These are phyloP conservation scores for Notodonta ziczac DNA, from an alignment of 2,888 invertebrate genomes.

Conservation along the genomic window DNA sequence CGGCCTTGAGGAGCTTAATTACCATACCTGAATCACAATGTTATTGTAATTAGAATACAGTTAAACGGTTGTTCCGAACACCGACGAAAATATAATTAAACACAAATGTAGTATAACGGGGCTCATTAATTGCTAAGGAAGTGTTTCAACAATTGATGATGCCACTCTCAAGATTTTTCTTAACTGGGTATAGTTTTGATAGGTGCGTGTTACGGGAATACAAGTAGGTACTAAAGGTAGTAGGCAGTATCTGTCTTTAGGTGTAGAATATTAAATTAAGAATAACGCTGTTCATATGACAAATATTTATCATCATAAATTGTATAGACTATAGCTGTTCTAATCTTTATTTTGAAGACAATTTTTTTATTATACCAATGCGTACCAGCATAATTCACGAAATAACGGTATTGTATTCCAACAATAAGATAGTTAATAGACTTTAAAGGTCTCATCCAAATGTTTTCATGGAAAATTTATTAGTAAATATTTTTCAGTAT, in stretches of 20 bases:
- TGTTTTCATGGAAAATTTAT: neutral
- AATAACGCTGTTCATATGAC: too few relatives aligned
- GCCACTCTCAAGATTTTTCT: too few relatives aligned
- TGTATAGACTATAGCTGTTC: too few relatives aligned
- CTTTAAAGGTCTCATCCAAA: constrained; percentile 2
- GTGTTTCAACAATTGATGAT: too few relatives aligned
- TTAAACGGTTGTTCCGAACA: neutral
- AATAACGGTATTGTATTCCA: neutral
- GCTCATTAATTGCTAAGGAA: too few relatives aligned
- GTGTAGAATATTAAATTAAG: too few relatives aligned
- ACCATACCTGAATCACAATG: constrained; percentile 62
- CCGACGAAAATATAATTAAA: neutral
- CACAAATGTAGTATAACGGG: neutral
- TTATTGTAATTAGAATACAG: constrained; percentile 52
- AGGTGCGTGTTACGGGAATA: too few relatives aligned
- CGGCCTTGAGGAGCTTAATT: constrained; percentile 47
- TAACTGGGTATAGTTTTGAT: too few relatives aligned
- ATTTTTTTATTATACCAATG: neutral
- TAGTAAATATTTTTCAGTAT: neutral
- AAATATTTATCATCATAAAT: too few relatives aligned
- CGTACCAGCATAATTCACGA: neutral
- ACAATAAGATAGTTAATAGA: constrained; percentile 1
- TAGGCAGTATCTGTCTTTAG: too few relatives aligned
- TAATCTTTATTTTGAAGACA: neutral
- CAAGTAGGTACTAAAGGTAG: too few relatives aligned